A percentile compares a stretch with the other conserved stretches of the same genome.
Evolutionary conservation across 2,888 invertebrate genomes (phyloP).

Genomic region (Mantis religiosa): DNA sequence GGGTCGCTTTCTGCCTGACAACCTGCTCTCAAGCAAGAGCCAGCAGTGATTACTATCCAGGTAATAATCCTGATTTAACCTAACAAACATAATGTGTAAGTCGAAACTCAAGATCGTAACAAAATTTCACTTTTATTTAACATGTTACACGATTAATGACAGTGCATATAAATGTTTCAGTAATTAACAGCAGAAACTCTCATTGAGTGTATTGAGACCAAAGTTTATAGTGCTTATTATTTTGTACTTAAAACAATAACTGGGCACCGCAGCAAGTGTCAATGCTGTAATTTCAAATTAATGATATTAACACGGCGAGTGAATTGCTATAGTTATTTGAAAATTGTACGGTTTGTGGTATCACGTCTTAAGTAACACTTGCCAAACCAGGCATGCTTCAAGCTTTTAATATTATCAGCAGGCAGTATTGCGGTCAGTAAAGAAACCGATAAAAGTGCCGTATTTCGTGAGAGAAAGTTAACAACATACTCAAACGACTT

Average conservation of each 20-base stretch:
- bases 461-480: background rate
- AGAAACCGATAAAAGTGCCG: background rate
- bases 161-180: background rate
- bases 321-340: background rate
- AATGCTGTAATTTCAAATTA: too few species aligned
- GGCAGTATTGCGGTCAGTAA: background rate
- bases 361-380: background rate
- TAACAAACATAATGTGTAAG: background rate
- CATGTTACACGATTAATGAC: background rate
- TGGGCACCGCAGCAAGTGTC: background rate
- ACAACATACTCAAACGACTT: too few species aligned
- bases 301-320: too few species aligned
- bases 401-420: background rate
- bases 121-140: background rate
- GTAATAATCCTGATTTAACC: background rate
- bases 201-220: background rate
- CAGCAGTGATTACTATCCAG: slow-evolving; percentile 13
- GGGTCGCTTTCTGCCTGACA: background rate
- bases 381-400: background rate
- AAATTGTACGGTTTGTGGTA: background rate
- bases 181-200: background rate
- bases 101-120: background rate
- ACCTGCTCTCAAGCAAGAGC: background rate
- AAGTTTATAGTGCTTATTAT: background rate
- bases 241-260: background rate